phyloP scores from a whole-genome alignment of 2,888 invertebrate species.

The Phragmatobia fuliginosa region DNA sequence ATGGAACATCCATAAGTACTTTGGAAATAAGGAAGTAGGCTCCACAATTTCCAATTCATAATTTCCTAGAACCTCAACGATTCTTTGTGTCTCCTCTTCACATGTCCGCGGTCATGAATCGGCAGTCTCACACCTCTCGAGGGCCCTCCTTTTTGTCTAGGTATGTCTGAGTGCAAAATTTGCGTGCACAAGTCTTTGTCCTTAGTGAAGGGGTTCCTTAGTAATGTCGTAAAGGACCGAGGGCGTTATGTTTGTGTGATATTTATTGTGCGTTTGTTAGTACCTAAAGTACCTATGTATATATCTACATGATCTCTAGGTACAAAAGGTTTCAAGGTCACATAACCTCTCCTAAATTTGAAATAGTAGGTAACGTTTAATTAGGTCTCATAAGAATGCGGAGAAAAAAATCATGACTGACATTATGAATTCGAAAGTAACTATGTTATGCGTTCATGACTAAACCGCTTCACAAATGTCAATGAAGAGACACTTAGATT shows the following conservation, averaged over 20 bases:
- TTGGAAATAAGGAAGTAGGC: not conserved
- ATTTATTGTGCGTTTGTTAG: not conserved
- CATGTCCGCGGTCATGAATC: slow-evolving; percentile 3
- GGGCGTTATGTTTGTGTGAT: not conserved
- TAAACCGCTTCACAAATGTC: no score
- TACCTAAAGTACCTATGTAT: not conserved
- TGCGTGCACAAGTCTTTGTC: slow-evolving; percentile 39
- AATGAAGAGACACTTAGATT: no score
- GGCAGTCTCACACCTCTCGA: slow-evolving; percentile 31
- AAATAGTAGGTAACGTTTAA: no score
- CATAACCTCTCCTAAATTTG: no score
- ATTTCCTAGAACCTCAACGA: not conserved
- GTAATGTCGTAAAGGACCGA: not conserved
- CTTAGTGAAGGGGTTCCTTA: not conserved
- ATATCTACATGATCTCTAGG: not conserved
- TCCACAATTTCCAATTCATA: not conserved
- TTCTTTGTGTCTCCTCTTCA: slow-evolving; percentile 13
- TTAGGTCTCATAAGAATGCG: no score
- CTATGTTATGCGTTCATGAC: no score
- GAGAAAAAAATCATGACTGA: no score
- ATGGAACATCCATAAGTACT: not conserved
- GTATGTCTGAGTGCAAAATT: slow-evolving; percentile 56
- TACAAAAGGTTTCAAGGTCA: no score
- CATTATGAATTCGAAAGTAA: no score
- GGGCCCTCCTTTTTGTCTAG: slow-evolving; percentile 49